Conservation (phyloP, 2,888 invertebrate species). For the Euphydryas editha region DNA sequence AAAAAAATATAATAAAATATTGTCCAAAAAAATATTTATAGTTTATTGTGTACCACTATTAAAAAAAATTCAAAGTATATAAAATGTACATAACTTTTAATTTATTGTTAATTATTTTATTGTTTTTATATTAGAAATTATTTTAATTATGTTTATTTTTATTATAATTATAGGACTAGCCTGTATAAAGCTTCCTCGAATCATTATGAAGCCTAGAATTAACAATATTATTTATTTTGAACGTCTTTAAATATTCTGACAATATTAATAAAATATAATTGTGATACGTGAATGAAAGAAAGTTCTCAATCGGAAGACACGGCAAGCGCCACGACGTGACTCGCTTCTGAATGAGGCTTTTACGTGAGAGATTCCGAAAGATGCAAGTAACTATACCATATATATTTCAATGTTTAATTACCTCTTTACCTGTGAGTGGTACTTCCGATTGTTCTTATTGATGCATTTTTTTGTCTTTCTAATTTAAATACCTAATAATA, state of each 20-base stretch:
- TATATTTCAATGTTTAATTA: conserved; percentile 36
- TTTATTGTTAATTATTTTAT: too few species aligned
- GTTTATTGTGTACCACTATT: too few species aligned
- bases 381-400: conserved; percentile 35
- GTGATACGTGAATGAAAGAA: conserved; percentile 37
- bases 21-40: too few species aligned
- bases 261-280: conserved; percentile 21
- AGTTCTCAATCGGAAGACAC: conserved; percentile 45
- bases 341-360: conserved; percentile 33
- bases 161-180: too few species aligned
- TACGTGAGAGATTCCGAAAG: conserved; percentile 45
- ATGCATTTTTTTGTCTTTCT: conserved; percentile 15
- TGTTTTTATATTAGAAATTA: too few species aligned
- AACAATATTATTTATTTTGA: not conserved
- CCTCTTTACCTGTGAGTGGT: conserved; percentile 25
- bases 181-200: too few species aligned
- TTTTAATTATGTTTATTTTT: too few species aligned
- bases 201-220: too few species aligned
- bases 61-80: too few species aligned
- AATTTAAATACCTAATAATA: not conserved
- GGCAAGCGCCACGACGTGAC: conserved; percentile 42
- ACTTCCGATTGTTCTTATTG: conserved; percentile 33
- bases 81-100: too few species aligned
- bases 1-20: too few species aligned
- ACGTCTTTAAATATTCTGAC: not conserved